Conservation (phyloP, 1,140 invertebrate genomes). For the Venturia canescens region DNA sequence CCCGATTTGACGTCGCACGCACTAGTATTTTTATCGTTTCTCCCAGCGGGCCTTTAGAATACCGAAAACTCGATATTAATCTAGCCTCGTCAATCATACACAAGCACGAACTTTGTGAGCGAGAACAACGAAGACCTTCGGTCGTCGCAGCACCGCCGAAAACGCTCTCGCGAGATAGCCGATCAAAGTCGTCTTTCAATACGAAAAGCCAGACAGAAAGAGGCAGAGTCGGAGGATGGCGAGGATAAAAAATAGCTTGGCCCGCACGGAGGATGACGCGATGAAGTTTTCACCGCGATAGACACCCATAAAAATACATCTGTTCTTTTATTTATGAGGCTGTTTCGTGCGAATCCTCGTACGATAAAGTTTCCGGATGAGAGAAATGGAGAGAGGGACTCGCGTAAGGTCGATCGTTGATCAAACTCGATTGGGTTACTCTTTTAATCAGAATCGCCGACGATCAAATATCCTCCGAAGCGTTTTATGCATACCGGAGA, state of each 20-base stretch:
- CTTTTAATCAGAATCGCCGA: slow-evolving; percentile 39
- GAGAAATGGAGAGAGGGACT: not conserved
- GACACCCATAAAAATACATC: not conserved
- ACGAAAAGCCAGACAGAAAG: too few species aligned
- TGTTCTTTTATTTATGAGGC: slow-evolving; percentile 20
- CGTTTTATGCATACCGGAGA: not conserved
- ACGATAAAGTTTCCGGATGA: not conserved
- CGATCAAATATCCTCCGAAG: slow-evolving; percentile 26
- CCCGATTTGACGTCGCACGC: too few species aligned
- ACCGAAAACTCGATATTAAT: too few species aligned
- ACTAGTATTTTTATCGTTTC: too few species aligned
- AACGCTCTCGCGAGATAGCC: slow-evolving; percentile 5
- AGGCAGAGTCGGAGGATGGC: not conserved
- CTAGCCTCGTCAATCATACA: too few species aligned
- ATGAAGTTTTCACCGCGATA: not conserved
- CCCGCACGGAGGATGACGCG: not conserved
- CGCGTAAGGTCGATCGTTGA: slow-evolving; percentile 10
- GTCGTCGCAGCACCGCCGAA: too few species aligned
- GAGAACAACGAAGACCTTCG: too few species aligned
- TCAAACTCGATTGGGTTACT: slow-evolving; percentile 35
- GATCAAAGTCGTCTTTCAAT: slow-evolving; percentile 35
- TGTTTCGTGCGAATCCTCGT: not conserved
- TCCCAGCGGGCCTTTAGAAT: too few species aligned
- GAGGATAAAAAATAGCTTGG: not conserved
- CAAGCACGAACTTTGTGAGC: too few species aligned